Evolutionary conservation across 2,113 vertebrate species (phyloP), one percentile per base, ranked within the genome.

Genomic region (Heterocephalus glaber): DNA sequence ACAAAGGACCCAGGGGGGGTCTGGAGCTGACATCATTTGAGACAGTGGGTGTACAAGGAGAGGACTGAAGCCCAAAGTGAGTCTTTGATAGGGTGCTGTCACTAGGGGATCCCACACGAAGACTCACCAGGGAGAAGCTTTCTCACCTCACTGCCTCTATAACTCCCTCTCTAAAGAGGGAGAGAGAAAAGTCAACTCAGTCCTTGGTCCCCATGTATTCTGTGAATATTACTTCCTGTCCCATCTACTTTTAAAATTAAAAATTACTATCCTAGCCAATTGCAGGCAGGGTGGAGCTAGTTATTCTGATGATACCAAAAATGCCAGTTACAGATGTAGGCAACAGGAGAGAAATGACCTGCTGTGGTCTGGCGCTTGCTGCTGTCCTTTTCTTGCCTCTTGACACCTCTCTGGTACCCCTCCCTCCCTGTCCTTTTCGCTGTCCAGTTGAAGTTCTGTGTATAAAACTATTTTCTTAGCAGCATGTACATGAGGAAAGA

Each of bases 401-500:
- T 65, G 6, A 7, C 65, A 63, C 77, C 63, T 74, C 88, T 74
- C 72, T 9, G 17, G n/a, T 26, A 56, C 33, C 41, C 85, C 28
- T 72, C 68, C 14, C 1, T 56, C 41, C 88, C 41, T 68, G 13
- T 41, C 44, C 44, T 70, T 72, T 94, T 60, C 89, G 63, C 86
- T 96, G 54, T 87, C 91, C 54, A 52, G 12, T 70, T 95, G 82
- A 96, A 95, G 94, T 96, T 97, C 96, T 96, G 84, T 97, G 85
- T 97, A 95, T 96, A 97, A 94, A 96, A 96, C 93, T 97, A 97
- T 97, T 97, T 97, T 98, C 96, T 96, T 97, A 97, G 96, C 94
- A 97, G 89, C 95, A 96, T 96, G 93, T 96, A 72, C 93, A 95
- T 84, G 44, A 96, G 85, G 81, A 96, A 97, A 97, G 81, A 85